Evolutionary conservation across 2,113 vertebrate genomes (phyloP).

Genomic region (Myotis brandtii): DNA sequence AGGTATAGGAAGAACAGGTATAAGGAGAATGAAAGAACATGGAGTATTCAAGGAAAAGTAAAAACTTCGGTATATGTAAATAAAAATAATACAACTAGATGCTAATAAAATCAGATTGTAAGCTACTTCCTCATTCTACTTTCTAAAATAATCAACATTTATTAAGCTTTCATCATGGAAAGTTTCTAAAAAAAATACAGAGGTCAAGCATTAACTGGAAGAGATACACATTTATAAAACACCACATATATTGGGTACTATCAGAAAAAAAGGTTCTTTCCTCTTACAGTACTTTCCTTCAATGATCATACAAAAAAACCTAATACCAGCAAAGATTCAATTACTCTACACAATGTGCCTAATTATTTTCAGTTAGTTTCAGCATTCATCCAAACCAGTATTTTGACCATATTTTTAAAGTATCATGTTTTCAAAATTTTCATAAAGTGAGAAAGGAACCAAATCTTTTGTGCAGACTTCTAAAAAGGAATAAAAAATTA

Average conservation of each 20-base stretch:
- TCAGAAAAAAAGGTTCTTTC: not conserved
- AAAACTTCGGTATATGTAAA: not conserved
- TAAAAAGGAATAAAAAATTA: conserved; percentile 26
- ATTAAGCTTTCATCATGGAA: conserved; percentile 24
- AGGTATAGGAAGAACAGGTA: conserved; percentile 9
- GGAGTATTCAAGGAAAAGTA: conserved; percentile 10
- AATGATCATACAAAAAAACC: not conserved
- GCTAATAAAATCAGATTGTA: conserved; percentile 8
- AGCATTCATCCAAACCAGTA: conserved; percentile 6
- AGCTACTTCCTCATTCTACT: conserved; percentile 62
- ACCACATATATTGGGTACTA: not conserved
- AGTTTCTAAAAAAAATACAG: conserved; percentile 47
- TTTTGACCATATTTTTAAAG: conserved; percentile 55
- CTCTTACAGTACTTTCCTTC: conserved; percentile 37
- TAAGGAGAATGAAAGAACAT: conserved; percentile 29
- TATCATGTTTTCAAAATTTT: conserved; percentile 43
- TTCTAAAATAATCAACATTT: conserved; percentile 54
- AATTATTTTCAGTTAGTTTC: conserved; percentile 45
- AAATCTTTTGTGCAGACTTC: not conserved
- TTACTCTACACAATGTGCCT: not conserved
- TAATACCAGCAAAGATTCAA: conserved; percentile 37
- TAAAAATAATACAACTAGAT: conserved; percentile 37
- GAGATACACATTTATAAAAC: conserved; percentile 29
- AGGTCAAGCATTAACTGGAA: not conserved
- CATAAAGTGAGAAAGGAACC: not conserved